Base-by-base conservation (phyloP, 1,140 invertebrate genomes). In the Ceratosolen fusciceps region DNA sequence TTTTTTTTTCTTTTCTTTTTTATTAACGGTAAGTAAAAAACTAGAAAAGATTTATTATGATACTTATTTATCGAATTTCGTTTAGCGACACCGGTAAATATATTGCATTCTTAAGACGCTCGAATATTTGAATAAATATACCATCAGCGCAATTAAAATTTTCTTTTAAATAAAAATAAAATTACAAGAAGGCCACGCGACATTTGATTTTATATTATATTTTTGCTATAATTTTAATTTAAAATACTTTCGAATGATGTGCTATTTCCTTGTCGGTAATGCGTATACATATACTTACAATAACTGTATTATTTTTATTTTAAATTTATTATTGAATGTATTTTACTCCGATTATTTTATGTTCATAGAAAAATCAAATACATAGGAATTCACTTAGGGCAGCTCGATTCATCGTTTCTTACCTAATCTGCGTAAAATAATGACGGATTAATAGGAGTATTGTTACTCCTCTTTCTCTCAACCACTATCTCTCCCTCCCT, bases 31-130 rank as follows among this genome's bases (percentile, higher is more conserved):
- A 73, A 68, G 77, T 83, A 83, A 79, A 83, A 83, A 83, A 83
- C 74, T 83, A 81, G 73, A 81, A 83, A 83, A 83, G 77, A 74
- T 77, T 82, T 81, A 74, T 78, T 70, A 60, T 26, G 58, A 49
- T 78, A 78, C 68, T 74, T 78, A 74, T 74, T 49, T 81, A 76
- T 73, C 68, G 39, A 80, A 76, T 72, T 80, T 80, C 24, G 14
- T 49, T 72, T 10, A 72, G 62, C 74, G 67, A 56, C 68, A 65
- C 72, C 52, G 52, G 14, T 77, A 60, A n/a, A 31, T 58, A 29
- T 71, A 73, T 19, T 39, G n/a, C 31, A 67, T 65, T 65, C 14
- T 37, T 70, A 2, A 62, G 39, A 77, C 19, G 16, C 0, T 1
- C 31, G 19, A 73, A 73, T 62, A 62, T 49, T 72, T 16, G 4